These are phyloP conservation scores for Drosophila fuyamai DNA, from an alignment of 1,140 invertebrate genomes.

Conservation along the genomic window DNA sequence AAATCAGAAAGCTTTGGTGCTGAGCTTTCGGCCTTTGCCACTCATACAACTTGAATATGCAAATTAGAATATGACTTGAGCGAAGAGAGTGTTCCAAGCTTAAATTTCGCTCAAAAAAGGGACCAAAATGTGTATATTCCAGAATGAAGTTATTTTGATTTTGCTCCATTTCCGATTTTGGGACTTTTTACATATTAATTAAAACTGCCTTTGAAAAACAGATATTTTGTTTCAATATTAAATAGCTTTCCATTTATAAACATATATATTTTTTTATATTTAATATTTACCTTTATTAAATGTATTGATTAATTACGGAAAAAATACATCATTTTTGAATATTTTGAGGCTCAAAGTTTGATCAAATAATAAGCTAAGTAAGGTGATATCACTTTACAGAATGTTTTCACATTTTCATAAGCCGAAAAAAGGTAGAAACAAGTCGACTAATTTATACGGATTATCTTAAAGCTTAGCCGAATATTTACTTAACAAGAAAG, in stretches of 20 bases:
- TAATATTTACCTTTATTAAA: too few relatives aligned
- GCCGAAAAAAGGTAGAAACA: not conserved
- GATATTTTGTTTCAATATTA: too few relatives aligned
- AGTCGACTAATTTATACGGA: not conserved
- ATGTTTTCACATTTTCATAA: not conserved
- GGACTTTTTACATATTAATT: too few relatives aligned
- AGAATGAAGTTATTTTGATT: too few relatives aligned
- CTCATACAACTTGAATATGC: constrained; percentile 21
- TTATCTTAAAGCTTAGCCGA: constrained; percentile 21
- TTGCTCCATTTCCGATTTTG: too few relatives aligned
- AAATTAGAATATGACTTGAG: constrained; percentile 43
- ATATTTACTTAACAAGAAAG: constrained; percentile 24
- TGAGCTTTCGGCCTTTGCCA: constrained; percentile 47
- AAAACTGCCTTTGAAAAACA: too few relatives aligned
- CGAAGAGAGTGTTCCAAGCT: constrained; percentile 7
- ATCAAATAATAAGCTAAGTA: not conserved
- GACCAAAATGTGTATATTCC: too few relatives aligned
- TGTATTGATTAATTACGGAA: too few relatives aligned
- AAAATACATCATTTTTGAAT: too few relatives aligned
- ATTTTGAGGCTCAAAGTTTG: too few relatives aligned
- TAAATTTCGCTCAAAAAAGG: not conserved
- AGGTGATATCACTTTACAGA: not conserved
- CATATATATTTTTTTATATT: too few relatives aligned
- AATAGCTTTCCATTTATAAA: too few relatives aligned
- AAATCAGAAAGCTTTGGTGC: constrained; percentile 60